phyloP scores from a whole-genome alignment of 2,797 vertebrate species.

The Sebastes iracundus region DNA sequence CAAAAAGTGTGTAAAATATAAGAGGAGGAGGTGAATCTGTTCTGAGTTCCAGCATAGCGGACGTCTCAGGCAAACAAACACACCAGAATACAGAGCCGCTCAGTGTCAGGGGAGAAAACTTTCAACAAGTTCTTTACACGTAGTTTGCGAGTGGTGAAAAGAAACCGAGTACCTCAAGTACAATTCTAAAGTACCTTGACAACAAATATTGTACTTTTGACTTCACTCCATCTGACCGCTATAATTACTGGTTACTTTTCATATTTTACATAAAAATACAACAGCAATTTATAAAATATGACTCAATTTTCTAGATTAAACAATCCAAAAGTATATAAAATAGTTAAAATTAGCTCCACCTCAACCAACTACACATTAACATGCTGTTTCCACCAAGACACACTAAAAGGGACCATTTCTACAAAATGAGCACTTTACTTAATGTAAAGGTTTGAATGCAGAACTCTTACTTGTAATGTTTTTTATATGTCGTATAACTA shows the following conservation, averaged over 20 bases:
- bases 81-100: background rate
- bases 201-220: background rate
- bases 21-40: background rate
- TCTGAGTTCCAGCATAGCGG: conserved; percentile 7
- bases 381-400: background rate
- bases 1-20: background rate
- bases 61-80: conserved; percentile 9
- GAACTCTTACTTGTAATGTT: background rate
- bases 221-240: too few species aligned
- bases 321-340: background rate
- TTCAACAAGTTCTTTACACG: background rate
- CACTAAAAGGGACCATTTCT: background rate
- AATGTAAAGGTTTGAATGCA: background rate
- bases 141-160: background rate
- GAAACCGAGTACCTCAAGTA: background rate
- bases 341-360: background rate
- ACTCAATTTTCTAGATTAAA: background rate
- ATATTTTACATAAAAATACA: background rate
- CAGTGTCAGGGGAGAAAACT: background rate
- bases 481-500: background rate
- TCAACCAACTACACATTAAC: background rate
- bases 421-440: background rate
- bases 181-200: background rate
- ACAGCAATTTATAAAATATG: background rate
- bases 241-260: background rate